Evolutionary conservation across 2,797 vertebrate species (phyloP).

Genomic region (Loriculus beryllinus): DNA sequence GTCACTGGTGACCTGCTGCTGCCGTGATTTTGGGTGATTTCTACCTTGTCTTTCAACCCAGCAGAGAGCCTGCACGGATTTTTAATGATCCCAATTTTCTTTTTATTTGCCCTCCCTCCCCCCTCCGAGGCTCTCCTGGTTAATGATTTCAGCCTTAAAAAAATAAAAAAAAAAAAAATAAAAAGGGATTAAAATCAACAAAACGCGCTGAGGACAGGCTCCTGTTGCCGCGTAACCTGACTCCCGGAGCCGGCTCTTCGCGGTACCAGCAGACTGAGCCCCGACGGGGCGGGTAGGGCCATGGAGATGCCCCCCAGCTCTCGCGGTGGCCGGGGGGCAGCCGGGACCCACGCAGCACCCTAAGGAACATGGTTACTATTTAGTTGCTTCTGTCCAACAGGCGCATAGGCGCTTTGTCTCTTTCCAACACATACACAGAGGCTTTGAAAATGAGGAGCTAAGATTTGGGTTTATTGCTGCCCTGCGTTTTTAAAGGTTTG

Average conservation of each 20-base stretch:
- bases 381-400: background rate
- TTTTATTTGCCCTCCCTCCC: background rate
- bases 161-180: background rate
- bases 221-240: background rate
- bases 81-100: background rate
- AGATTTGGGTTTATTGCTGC: background rate
- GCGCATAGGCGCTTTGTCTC: accelerated
- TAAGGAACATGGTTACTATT: background rate
- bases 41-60: background rate
- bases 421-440: background rate
- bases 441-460: background rate
- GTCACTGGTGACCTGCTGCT: background rate
- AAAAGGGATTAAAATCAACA: background rate
- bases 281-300: background rate
- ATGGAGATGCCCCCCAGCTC: background rate
- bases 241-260: background rate
- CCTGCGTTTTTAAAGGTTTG: background rate
- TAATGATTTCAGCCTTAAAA: background rate
- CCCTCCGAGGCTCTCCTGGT: background rate
- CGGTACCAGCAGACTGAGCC: background rate
- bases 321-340: background rate
- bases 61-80: background rate
- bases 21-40: slow-evolving; percentile 10
- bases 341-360: background rate
- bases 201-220: background rate